Evolutionary conservation across 1,140 invertebrate species (phyloP).

Genomic region (Phymastichus coffea): DNA sequence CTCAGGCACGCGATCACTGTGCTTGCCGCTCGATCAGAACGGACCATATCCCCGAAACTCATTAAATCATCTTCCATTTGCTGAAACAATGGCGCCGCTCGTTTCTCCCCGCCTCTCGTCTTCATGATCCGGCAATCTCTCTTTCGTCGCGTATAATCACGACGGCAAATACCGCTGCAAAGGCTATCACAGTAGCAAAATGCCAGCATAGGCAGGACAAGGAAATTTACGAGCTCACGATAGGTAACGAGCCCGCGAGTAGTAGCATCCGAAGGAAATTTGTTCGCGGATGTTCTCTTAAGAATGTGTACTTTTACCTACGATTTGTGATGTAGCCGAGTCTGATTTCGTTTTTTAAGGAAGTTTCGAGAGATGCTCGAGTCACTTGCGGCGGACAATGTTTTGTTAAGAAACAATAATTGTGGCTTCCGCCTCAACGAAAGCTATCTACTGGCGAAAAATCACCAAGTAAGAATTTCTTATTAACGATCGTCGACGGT

Average conservation of each 20-base stretch:
- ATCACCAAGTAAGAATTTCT: no score
- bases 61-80: conserved; percentile 23
- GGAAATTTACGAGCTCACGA: conserved; percentile 28
- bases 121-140: background rate
- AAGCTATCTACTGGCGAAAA: no score
- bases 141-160: conserved; percentile 1
- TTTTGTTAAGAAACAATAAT: no score
- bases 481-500: no score
- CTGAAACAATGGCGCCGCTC: conserved; percentile 17
- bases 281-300: conserved; percentile 1
- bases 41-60: background rate
- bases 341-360: no score
- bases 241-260: conserved; percentile 11
- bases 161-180: no score
- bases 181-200: background rate
- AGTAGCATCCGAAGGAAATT: conserved; percentile 25
- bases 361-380: no score
- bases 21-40: conserved; percentile 7
- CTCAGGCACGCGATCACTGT: conserved; percentile 13
- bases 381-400: no score
- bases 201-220: conserved; percentile 17
- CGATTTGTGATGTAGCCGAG: no score
- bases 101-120: background rate
- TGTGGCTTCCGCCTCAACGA: no score
- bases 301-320: no score